Evolutionary conservation across 2,797 vertebrate genomes (phyloP), one percentile per base, ranked within the genome.

Genomic region (Acropternis orthonyx): DNA sequence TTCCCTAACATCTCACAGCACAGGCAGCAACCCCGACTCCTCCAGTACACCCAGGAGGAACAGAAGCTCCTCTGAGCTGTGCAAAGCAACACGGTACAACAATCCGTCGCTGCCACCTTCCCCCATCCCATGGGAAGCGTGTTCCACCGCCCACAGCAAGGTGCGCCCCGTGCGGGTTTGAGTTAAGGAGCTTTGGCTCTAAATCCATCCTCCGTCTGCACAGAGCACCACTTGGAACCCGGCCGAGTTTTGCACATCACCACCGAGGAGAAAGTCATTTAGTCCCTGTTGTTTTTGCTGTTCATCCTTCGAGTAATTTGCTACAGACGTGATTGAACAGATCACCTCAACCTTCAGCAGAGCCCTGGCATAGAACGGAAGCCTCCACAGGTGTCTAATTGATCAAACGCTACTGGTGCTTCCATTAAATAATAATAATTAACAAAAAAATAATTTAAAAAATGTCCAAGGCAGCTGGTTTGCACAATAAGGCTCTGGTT

Each of bases 291-390:
- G 85, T 17, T 72, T 88, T 67, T 62, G 85, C 77, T 88, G 80
- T 80, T 96, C 78, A 89, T 97, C 92, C 92, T 93, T 84, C 56
- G 34, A 86, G 77, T 89, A 79, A 94, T 93, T 95, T 92, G 69
- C 82, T 68, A 30, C 41, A 71, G 84, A 74, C 4, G 51, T 66
- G 81, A 79, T 41, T 28, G 85, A 80, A 85, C 89, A 82, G 51
- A 88, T 89, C 95, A 80, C 75, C 80, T 86, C 81, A 80, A 83
- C 86, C 90, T 94, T 82, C 94, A 74, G 80, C 76, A 55, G 72
- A 61, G 62, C 48, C 72, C 83, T n/a, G 87, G 80, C 43, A 52
- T 16, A 34, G 39, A 73, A 30, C 3, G 1, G 68, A 55, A 58
- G 54, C 88, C 76, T 39, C 67, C 62, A 32, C 7, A 41, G 72